Conservation (phyloP, 2,888 invertebrate genomes). For the Limnephilus rhombicus region DNA sequence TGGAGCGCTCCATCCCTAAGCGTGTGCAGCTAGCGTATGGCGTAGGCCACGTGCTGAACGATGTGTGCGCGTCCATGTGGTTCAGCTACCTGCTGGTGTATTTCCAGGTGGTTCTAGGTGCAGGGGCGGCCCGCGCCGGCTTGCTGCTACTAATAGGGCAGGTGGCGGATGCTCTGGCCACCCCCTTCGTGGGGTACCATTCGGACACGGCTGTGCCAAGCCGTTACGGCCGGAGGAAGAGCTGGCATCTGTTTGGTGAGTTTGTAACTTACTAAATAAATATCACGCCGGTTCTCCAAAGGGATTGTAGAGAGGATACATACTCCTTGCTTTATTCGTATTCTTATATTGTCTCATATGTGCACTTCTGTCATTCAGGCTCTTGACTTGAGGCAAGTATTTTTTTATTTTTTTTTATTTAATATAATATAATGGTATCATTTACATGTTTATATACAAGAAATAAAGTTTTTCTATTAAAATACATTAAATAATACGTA, state of each 20-base stretch:
- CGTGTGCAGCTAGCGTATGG: slow-evolving; percentile 78
- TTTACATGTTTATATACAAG: too few species aligned
- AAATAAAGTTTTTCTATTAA: too few species aligned
- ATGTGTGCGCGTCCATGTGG: slow-evolving; percentile 96
- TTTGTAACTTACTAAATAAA: slow-evolving; percentile 52
- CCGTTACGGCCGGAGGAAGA: slow-evolving; percentile 89
- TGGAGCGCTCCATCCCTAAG: background rate
- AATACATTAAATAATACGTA: too few species aligned
- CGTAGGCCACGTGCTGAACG: slow-evolving; percentile 93
- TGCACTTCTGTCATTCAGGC: too few species aligned
- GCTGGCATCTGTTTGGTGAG: slow-evolving; percentile 93
- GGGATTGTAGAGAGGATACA: too few species aligned
- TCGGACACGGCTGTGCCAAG: slow-evolving; percentile 86
- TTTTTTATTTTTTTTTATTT: too few species aligned
- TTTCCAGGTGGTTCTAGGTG: slow-evolving; percentile 81
- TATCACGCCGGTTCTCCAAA: too few species aligned
- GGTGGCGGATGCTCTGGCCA: slow-evolving; percentile 90
- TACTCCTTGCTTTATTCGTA: too few species aligned
- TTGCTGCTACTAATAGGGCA: slow-evolving; percentile 88
- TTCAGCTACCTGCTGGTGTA: slow-evolving; percentile 94
- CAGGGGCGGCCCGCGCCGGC: slow-evolving; percentile 78
- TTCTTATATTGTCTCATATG: too few species aligned
- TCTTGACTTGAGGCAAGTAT: too few species aligned
- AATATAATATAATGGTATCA: too few species aligned
- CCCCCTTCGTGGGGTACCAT: slow-evolving; percentile 91